Base-by-base conservation (phyloP, 2,888 invertebrate species). In the Trypoxylon attenuatum region DNA sequence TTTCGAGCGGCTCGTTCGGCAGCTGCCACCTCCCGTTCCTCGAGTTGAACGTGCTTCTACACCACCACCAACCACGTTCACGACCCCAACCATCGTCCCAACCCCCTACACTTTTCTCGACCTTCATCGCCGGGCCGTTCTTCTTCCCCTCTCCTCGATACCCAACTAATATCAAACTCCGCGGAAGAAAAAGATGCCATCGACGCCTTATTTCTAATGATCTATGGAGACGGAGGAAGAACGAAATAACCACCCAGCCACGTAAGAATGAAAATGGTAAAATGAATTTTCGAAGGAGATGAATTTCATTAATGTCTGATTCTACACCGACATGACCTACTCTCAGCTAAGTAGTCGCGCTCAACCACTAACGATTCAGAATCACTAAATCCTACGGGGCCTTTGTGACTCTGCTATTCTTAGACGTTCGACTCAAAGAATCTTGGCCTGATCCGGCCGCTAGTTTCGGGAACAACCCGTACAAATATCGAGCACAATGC, bases 161-260 rank as follows among this genome's bases (percentile, higher is more conserved):
- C 33, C 68, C 61, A 84, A 85, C 82, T 84, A 84, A 84, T 84
- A 85, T 84, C 81, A 78, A 84, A 83, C 82, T 84, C 73, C 50
- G 43, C 55, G 75, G 52, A 71, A 80, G 82, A 80, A 80, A 83
- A 80, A 63, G 70, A 51, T 65, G 54, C 46, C 53, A 56, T 54
- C 68, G 51, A 13, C 21, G 16, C 55, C 67, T 45, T 23, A 56
- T 19, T 47, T 56, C 22, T 41, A 25, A 22, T 29, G 43, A 52
- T 58, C 43, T 58, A 33, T 49, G 29, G 54, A 49, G 49, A 52
- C 43, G 53, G 39, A 58, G 56, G 52, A 60, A 51, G 22, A 63
- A 47, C 42, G 25, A 49, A 41, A 47, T 59, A 25, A 13, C 13
- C 22, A 13, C 3, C 2, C 41, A 43, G 22, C 3, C 22, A 10